A percentile compares a stretch with the other conserved stretches of the same genome.
phyloP scores from a whole-genome alignment of 2,797 vertebrate species.

The Geotrypetes seraphini region DNA sequence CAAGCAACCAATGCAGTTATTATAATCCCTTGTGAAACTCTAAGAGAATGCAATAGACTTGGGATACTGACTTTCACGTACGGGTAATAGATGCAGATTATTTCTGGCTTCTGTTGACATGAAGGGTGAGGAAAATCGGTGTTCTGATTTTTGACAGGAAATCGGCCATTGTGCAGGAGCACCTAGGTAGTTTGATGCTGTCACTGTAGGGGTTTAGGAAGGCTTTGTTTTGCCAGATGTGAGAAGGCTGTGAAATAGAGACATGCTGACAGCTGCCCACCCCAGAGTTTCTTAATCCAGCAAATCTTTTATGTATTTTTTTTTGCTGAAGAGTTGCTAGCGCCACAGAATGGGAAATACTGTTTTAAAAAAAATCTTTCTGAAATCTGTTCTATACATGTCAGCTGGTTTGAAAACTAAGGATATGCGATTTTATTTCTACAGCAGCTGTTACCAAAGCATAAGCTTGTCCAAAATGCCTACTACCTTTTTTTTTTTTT shows the following conservation, averaged over 20 bases:
- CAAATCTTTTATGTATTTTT: conserved; percentile 10
- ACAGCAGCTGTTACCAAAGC: too few species aligned
- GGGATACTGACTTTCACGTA: neutral
- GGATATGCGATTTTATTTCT: too few species aligned
- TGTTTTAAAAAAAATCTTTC: too few species aligned
- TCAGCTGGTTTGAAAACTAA: too few species aligned
- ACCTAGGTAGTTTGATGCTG: conserved; percentile 5
- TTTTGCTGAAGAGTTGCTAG: conserved; percentile 17
- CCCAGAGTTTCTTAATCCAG: conserved; percentile 11
- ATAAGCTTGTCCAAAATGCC: too few species aligned
- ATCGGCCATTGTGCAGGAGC: neutral
- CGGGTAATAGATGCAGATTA: neutral
- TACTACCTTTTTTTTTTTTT: too few species aligned
- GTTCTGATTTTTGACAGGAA: neutral
- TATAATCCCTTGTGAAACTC: neutral
- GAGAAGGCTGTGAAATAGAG: conserved; percentile 6
- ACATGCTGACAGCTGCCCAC: conserved; percentile 10
- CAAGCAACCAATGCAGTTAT: neutral
- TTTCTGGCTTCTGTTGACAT: too few species aligned
- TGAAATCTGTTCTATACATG: too few species aligned
- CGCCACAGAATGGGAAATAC: conserved; percentile 11
- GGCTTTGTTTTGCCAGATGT: conserved; percentile 18
- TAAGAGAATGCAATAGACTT: neutral
- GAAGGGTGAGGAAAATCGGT: too few species aligned
- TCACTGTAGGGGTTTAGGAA: neutral